Evolutionary conservation across 2,113 vertebrate species (phyloP), one percentile per base, ranked within the genome.

Genomic region (Rhabdomys dilectus): DNA sequence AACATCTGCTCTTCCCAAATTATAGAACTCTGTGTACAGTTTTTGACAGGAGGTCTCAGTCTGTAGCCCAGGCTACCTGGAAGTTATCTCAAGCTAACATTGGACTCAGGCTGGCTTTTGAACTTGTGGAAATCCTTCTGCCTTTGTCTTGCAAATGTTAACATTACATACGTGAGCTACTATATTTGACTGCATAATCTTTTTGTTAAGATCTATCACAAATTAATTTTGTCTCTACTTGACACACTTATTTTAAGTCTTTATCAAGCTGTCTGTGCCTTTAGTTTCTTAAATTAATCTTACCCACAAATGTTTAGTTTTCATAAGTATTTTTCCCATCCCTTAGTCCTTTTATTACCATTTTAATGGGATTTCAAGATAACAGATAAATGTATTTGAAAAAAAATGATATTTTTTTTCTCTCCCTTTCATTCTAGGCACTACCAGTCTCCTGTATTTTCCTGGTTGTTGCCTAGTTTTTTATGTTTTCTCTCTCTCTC

Each of bases 301-400:
- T 31, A 31, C 45, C 13, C 6, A 34, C 9, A 45, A 17, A 13
- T 85, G 2, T 93, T 91, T 64, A 26, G 21, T 64, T 86, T 91
- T 86, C 75, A 24, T 89, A 36, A 84, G 36, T 36, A 10, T 19
- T 86, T 34, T 82, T 19, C 26, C 62, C 4, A 36, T 29, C 48
- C 2, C 36, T 77, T 93, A 72, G 34, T 12, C 16, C 42, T 72
- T 93, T 87, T 77, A 42, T 77, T 81, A 42, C 91, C 11, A 93
- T 89, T 81, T 95, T 91, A 95, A 72, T 93, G 70, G 62, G 70
- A 36, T 70, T 89, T 62, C 26, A 76, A n/a, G 73, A 89, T 88
- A 16, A 75, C 64, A 85, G 88, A 85, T 80, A 86, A 93, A n/a
- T 64, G 22, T 45, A 68, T 70, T 95, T 72, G 34, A 56, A 68